These are phyloP conservation scores for Eurytoma adleriae DNA, from an alignment of 2,888 invertebrate species.

Conservation along the genomic window DNA sequence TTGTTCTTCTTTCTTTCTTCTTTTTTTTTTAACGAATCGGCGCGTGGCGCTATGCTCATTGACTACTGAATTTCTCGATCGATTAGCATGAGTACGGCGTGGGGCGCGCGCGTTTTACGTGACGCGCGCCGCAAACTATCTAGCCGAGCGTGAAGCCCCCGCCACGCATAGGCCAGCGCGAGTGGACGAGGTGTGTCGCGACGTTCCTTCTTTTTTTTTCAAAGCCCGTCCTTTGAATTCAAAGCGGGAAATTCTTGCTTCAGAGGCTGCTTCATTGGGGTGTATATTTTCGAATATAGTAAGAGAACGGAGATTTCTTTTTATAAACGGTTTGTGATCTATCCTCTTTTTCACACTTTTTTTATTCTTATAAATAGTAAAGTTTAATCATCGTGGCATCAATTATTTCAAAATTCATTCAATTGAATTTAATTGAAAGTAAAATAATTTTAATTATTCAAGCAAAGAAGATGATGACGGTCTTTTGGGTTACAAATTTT, in stretches of 20 bases:
- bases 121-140: slow-evolving; percentile 64
- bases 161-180: neutral
- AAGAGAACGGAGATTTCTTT: too few relatives aligned
- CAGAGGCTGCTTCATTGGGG: neutral
- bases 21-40: slow-evolving; percentile 10
- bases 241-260: slow-evolving; percentile 11
- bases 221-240: slow-evolving; percentile 21
- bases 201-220: slow-evolving; percentile 2
- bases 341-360: too few relatives aligned
- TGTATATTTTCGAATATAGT: neutral
- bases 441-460: too few relatives aligned
- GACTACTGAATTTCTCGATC: slow-evolving; percentile 46
- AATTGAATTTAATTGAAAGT: too few relatives aligned
- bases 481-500: too few relatives aligned
- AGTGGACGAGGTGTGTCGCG: slow-evolving; percentile 16
- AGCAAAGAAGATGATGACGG: too few relatives aligned
- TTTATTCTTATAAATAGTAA: too few relatives aligned
- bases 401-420: too few relatives aligned
- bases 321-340: too few relatives aligned
- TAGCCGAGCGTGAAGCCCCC: slow-evolving; percentile 24
- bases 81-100: slow-evolving; percentile 62
- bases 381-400: too few relatives aligned
- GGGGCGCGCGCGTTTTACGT: slow-evolving; percentile 60
- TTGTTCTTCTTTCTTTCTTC: too few relatives aligned
- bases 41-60: slow-evolving; percentile 22